Conservation (phyloP, 2,797 vertebrate genomes). For the Gastrophryne carolinensis region DNA sequence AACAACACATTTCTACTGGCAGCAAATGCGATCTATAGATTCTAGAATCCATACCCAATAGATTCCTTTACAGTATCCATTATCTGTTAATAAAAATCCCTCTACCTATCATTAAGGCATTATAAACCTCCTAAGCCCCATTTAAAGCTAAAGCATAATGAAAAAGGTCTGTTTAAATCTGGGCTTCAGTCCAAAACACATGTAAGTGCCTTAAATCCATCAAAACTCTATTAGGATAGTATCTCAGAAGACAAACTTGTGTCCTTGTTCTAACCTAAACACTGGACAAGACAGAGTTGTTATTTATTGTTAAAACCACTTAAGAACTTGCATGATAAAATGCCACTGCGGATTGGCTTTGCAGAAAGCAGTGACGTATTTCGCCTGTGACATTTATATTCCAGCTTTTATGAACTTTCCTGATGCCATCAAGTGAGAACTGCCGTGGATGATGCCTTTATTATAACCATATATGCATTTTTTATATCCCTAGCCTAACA, state of each 20-base stretch:
- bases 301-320: no score
- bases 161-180: slow-evolving; percentile 43
- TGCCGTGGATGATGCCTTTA: no score
- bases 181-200: slow-evolving; percentile 42
- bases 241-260: slow-evolving; percentile 21
- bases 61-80: slow-evolving; percentile 5
- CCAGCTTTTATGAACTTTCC: no score
- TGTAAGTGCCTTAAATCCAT: slow-evolving; percentile 41
- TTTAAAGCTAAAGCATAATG: slow-evolving; percentile 23
- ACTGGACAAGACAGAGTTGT: background rate
- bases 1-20: slow-evolving; percentile 20
- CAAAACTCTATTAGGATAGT: slow-evolving; percentile 18
- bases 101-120: background rate
- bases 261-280: slow-evolving; percentile 42
- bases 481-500: no score
- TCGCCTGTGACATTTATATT: no score
- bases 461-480: no score
- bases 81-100: slow-evolving; percentile 13
- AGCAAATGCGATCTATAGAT: background rate
- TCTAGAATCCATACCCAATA: no score
- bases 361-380: no score
- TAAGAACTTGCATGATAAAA: no score
- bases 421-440: no score
- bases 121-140: slow-evolving; percentile 13
- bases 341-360: no score